A percentile compares a stretch with the other conserved stretches of the same genome.
phyloP scores from a whole-genome alignment of 2,113 vertebrate species.

The Nannospalax galili region DNA sequence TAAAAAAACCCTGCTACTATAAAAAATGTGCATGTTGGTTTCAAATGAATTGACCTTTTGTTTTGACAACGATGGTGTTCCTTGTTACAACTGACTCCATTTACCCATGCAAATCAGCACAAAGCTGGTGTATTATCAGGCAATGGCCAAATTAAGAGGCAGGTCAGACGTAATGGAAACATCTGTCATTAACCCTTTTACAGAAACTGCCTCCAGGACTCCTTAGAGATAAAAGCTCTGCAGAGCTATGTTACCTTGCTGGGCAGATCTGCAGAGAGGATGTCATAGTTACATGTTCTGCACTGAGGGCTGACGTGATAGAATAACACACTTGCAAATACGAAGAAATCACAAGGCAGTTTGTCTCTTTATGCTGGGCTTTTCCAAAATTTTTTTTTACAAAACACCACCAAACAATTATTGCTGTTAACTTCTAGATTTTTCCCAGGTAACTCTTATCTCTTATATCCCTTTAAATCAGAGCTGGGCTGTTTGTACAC shows the following conservation, averaged over 20 bases:
- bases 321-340: conserved; percentile 14
- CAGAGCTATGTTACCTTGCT: conserved; percentile 56
- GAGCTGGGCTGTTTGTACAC: background rate
- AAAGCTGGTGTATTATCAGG: conserved; percentile 77
- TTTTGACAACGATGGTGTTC: conserved; percentile 31
- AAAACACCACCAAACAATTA: conserved; percentile 52
- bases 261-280: background rate
- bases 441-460: background rate
- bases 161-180: conserved; percentile 85
- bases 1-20: background rate
- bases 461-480: background rate
- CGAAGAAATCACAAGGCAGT: conserved; percentile 56
- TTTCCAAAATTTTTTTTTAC: background rate
- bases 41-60: conserved; percentile 82
- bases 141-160: conserved; percentile 80
- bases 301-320: conserved; percentile 66
- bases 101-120: conserved; percentile 82
- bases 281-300: conserved; percentile 28
- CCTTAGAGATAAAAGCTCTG: conserved; percentile 65
- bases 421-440: conserved; percentile 69
- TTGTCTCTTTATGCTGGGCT: conserved; percentile 19
- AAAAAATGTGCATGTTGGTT: conserved; percentile 75
- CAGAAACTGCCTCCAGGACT: conserved; percentile 74
- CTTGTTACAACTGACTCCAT: conserved; percentile 76
- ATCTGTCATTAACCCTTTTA: conserved; percentile 87